phyloP scores from a whole-genome alignment of 2,113 vertebrate genomes.

The Gracilinanus agilis region DNA sequence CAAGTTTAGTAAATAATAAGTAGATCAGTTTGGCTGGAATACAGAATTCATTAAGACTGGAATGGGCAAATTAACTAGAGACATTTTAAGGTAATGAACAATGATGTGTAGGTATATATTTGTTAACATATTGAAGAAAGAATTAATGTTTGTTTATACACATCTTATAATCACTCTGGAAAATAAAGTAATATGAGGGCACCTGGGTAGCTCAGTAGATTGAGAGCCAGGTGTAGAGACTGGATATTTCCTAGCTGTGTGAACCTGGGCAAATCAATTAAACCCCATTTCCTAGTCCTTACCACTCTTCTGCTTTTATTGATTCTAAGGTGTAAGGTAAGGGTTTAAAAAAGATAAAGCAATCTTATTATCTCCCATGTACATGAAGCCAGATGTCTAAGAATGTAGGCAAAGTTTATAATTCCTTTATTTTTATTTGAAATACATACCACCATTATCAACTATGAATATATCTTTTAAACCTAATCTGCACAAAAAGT shows the following conservation, averaged over 20 bases:
- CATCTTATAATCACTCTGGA: neutral
- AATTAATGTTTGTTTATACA: neutral
- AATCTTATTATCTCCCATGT: neutral
- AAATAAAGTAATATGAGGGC: neutral
- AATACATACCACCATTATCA: neutral
- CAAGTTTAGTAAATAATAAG: neutral
- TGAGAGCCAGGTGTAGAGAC: too few relatives aligned
- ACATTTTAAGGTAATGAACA: neutral
- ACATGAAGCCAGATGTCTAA: neutral
- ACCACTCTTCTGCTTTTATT: too few relatives aligned
- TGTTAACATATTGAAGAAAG: neutral
- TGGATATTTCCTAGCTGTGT: too few relatives aligned
- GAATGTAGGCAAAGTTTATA: neutral
- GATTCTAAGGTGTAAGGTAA: too few relatives aligned
- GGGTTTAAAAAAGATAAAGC: neutral
- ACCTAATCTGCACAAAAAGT: neutral
- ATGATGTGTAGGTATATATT: neutral
- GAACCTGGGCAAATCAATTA: too few relatives aligned
- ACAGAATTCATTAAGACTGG: neutral
- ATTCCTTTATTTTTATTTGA: neutral
- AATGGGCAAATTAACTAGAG: neutral
- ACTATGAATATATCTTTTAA: neutral
- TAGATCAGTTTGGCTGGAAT: neutral
- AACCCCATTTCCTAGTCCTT: too few relatives aligned
- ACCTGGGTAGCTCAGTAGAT: too few relatives aligned